Evolutionary conservation across 2,113 vertebrate genomes (phyloP), one percentile per base, ranked within the genome.

Genomic region (Xerus inauris): DNA sequence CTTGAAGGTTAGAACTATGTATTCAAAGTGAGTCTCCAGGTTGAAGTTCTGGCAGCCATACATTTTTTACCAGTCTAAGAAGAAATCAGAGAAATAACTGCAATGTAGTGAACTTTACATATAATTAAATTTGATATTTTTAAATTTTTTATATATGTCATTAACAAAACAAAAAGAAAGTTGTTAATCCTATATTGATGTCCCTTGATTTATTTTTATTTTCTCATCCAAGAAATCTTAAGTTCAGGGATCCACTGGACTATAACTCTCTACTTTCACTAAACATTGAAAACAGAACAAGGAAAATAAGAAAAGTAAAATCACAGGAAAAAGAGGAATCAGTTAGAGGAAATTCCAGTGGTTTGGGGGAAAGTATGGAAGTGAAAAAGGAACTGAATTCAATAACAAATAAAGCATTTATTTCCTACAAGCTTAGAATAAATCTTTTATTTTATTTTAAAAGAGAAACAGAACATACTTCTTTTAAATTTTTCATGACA

Each of bases 251-350:
- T 77, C n/a, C 22, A 59, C 12, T 54, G 10, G 24, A 75, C 6
- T 67, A 5, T 1, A 42, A 26, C 28, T 35, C 5, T 42, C 72
- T 64, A 54, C 17, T 75, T 86, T 82, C 42, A 93, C 28, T 35
- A 71, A 45, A 38, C 69, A 54, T 49, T 88, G n/a, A 96, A 95
- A 93, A 87, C 80, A 57, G 73, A 22, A 72, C 89, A 93, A 94
- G 16, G 28, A 77, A 94, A 91, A 65, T 32, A 69, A 83, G 12
- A 19, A 42, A 13, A 80, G 24, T 22, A 79, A 87, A 94, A 93
- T 62, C 17, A 35, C 47, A 91, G 47, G n/a, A 87, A 81, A 94
- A 92, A n/a, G 51, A 40, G 32, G 89, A 95, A 87, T 81, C 26
- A 62, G 40, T 73, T 38, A 81, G 30, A 95, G 80, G 80, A 94